Conservation (phyloP, 1,140 invertebrate species). For the Drosophila simulans region DNA sequence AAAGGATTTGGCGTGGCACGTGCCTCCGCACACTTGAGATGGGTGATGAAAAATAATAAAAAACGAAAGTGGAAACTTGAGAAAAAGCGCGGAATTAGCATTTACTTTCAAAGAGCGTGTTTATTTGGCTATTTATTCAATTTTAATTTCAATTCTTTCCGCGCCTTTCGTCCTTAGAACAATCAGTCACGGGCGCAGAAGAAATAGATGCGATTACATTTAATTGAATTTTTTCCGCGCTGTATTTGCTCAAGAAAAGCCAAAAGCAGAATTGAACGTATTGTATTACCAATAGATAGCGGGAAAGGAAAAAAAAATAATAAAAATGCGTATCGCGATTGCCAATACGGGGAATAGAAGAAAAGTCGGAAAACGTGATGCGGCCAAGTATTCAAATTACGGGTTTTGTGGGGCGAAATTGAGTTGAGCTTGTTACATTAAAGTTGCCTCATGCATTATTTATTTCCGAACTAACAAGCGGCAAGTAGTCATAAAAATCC, state of each 20-base stretch:
- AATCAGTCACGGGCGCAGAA: slow-evolving; percentile 69
- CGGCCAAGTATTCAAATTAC: slow-evolving; percentile 74
- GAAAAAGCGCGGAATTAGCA: slow-evolving; percentile 69
- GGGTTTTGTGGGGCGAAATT: background rate
- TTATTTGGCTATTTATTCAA: slow-evolving; percentile 81
- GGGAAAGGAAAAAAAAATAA: slow-evolving; percentile 51
- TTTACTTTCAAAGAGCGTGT: slow-evolving; percentile 70
- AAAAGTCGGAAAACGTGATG: slow-evolving; percentile 71
- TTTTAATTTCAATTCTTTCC: slow-evolving; percentile 59
- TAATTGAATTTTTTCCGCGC: slow-evolving; percentile 72
- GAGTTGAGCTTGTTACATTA: slow-evolving; percentile 17
- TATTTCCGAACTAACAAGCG: slow-evolving; percentile 67
- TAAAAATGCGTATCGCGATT: slow-evolving; percentile 65
- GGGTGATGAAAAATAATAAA: slow-evolving; percentile 20
- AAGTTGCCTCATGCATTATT: slow-evolving; percentile 68
- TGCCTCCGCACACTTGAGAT: slow-evolving; percentile 38
- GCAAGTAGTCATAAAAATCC: slow-evolving; percentile 77
- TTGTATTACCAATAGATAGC: slow-evolving; percentile 65
- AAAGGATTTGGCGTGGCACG: slow-evolving; percentile 74
- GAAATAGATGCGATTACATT: slow-evolving; percentile 79
- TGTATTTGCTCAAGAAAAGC: slow-evolving; percentile 43
- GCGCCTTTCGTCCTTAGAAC: slow-evolving; percentile 15
- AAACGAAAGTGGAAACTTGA: slow-evolving; percentile 60
- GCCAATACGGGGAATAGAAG: slow-evolving; percentile 27
- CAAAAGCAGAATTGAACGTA: slow-evolving; percentile 61